These are phyloP conservation scores for Arion vulgaris DNA, from an alignment of 1,140 invertebrate genomes.

Conservation along the genomic window DNA sequence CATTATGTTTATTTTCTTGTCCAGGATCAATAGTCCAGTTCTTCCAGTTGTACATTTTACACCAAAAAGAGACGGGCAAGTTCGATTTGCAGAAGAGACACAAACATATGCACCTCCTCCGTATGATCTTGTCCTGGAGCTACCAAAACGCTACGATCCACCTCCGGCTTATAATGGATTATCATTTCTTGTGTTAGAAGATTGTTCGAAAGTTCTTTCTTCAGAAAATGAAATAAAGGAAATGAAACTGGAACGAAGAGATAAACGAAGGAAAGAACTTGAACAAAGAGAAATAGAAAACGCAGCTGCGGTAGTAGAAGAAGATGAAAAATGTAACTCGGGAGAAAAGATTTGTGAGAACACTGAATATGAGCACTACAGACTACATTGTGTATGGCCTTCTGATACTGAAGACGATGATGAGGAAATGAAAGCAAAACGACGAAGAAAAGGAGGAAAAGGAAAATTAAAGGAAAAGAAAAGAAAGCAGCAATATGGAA, in stretches of 20 bases:
- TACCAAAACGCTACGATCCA: not conserved
- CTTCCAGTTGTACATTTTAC: not conserved
- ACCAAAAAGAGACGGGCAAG: not conserved
- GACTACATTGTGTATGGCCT: not conserved
- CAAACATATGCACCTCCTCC: not conserved
- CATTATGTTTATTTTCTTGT: too few relatives aligned
- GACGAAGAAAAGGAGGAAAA: conserved; percentile 1
- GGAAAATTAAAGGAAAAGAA: not conserved
- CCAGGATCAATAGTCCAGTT: not conserved
- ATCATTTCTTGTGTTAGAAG: not conserved
- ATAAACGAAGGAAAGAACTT: too few relatives aligned
- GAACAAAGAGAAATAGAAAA: too few relatives aligned
- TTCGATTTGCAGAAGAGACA: not conserved
- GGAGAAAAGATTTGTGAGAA: not conserved
- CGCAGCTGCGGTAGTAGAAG: too few relatives aligned
- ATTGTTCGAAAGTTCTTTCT: too few relatives aligned
- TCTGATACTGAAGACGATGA: conserved; percentile 12
- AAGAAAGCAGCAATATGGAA: not conserved
- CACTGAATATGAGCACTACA: not conserved
- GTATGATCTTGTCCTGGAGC: not conserved
- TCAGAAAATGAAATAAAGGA: not conserved
- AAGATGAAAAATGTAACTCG: too few relatives aligned
- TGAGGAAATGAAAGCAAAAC: not conserved
- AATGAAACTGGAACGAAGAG: not conserved
- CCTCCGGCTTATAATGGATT: not conserved